Base-by-base conservation (phyloP, 2,888 invertebrate genomes). In the Melipona bicolor region DNA sequence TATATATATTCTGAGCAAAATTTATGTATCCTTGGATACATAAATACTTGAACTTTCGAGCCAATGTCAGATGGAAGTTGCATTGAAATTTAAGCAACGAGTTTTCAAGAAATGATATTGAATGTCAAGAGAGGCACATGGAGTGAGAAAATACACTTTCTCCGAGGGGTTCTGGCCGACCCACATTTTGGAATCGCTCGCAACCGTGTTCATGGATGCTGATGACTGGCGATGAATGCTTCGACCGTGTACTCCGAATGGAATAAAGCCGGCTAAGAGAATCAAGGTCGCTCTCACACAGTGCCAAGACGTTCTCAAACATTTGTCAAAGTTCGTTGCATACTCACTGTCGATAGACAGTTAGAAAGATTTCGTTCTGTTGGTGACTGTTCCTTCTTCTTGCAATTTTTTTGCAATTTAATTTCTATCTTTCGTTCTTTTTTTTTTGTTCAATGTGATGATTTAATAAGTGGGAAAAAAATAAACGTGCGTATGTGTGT, bases 221-320 rank as follows among this genome's bases (percentile, higher is more conserved):
- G 91, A 90, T 88, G 88, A 82, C 83, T 83, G 82, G n/a, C 78
- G 80, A 76, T 71, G 72, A 81, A 84, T 78, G 79, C 43, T 70
- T 62, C 67, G 52, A 52, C 61, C n/a, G 32, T 27, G 77, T 62
- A 50, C 78, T 71, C 71, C 54, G 65, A 61, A 56, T 49, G 68
- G 71, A 69, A 84, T 68, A 77, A 84, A 87, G 80, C 79, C 75
- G 68, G 83, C 79, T 81, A 75, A 77, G 62, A 85, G 90, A 93
- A 93, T 93, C 93, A 93, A 93, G 93, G 93, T 93, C 93, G 89
- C 93, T 93, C 93, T 92, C 93, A 91, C 93, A 92, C 52, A 61
- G 24, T 19, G 43, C 17, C 17, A 21, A 52, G 27, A 56, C 21
- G 15, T 27, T 72, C 71, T 81, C 75, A 70, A n/a, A 4, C 49